A percentile compares a stretch with the other conserved stretches of the same genome.
phyloP scores from a whole-genome alignment of 2,888 invertebrate species.

The Cheilosia soror region DNA sequence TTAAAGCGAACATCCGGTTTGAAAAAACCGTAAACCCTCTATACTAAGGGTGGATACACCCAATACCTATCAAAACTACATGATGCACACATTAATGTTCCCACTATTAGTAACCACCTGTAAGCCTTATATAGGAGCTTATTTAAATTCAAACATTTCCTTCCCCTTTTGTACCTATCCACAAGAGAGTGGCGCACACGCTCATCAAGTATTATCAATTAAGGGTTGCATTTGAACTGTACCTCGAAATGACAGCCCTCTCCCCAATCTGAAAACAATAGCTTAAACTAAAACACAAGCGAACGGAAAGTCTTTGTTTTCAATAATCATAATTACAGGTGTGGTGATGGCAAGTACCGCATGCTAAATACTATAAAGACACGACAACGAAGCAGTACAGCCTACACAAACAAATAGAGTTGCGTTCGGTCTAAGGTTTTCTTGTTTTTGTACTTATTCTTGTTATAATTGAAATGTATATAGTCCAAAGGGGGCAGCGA shows the following conservation, averaged over 20 bases:
- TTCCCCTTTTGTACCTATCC: slow-evolving; percentile 26
- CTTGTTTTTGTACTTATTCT: slow-evolving; percentile 8
- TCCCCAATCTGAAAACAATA: slow-evolving; percentile 1
- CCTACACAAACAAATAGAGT: slow-evolving; percentile 21
- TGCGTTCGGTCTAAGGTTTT: slow-evolving; percentile 22
- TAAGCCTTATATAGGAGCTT: slow-evolving; percentile 15
- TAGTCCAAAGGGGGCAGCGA: slow-evolving; percentile 42
- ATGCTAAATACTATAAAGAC: slow-evolving; percentile 10
- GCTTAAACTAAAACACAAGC: background rate
- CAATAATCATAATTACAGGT: slow-evolving; percentile 63
- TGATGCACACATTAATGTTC: slow-evolving; percentile 4
- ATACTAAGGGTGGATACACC: background rate
- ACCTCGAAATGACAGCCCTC: slow-evolving; percentile 6
- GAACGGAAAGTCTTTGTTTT: slow-evolving; percentile 40
- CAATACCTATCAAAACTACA: background rate
- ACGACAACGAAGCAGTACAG: slow-evolving; percentile 10
- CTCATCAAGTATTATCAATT: slow-evolving; percentile 45
- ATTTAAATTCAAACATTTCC: slow-evolving; percentile 28
- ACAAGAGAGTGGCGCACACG: slow-evolving; percentile 28
- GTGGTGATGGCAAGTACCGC: slow-evolving; percentile 33
- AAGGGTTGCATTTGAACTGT: slow-evolving; percentile 52
- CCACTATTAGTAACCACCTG: slow-evolving; percentile 56
- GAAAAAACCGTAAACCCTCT: background rate
- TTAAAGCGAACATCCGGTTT: slow-evolving; percentile 22
- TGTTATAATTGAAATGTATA: slow-evolving; percentile 32